Base-by-base conservation (phyloP, 2,113 vertebrate genomes). In the Dendropsophus ebraccatus region DNA sequence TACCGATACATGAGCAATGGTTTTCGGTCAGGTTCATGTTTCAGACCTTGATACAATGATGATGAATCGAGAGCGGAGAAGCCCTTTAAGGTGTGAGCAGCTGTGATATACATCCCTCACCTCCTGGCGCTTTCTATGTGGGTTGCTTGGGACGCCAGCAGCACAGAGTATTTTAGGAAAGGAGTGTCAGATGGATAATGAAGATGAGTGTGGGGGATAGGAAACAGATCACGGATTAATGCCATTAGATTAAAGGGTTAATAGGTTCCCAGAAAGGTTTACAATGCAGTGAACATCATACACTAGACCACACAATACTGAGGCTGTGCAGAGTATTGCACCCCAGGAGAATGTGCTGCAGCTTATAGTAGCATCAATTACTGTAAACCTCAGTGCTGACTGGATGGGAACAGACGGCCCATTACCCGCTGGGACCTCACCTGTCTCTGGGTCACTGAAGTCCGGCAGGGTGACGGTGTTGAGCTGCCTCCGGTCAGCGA, bases 391-490 rank as follows among this genome's bases (percentile, higher is more conserved):
- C n/a, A n/a, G n/a, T n/a, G n/a, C n/a, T n/a, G n/a, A n/a, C n/a
- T n/a, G n/a, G n/a, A n/a, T n/a, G n/a, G n/a, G n/a, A n/a, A n/a
- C n/a, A n/a, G n/a, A n/a, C n/a, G 23, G 67, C 32, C 16, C 32
- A 0, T 16, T 12, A 28, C 16, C 19, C 5, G 28, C 19, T 9
- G 75, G 65, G 69, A 67, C 88, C 93, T 92, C 94, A 99, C 98
- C 98, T 88, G 98, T 99, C 88, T 99, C 98, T 41, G 97, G 96
- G 90, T 99, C 98, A 86, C 96, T 99, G 94, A 99, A 99, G 93
- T 99, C 98, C 62, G 98, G 98, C 72, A 99, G 91, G 14, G 97
- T 98, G 91, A 99, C 97, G 88, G 96, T 96, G 74, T 98, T 98
- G 81, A 99, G 96, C 90, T 99, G 97, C 88, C 98, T 92, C 89